Evolutionary conservation across 2,797 vertebrate species (phyloP), one percentile per base, ranked within the genome.

Genomic region (Monodelphis domestica): DNA sequence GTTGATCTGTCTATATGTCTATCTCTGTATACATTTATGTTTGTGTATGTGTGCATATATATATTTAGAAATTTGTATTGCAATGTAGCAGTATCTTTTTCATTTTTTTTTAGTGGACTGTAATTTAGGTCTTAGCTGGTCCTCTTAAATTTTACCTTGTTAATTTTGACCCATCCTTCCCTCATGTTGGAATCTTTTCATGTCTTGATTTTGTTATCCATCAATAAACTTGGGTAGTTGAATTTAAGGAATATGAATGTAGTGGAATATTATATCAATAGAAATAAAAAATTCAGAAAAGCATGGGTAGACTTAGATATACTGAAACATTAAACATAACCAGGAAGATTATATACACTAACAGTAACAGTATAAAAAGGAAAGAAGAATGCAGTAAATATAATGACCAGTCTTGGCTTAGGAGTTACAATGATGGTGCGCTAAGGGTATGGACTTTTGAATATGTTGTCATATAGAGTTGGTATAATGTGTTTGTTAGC

Each of bases 101-200:
- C n/a, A 38, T 38, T 70, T 28, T 38, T 70, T 28, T 70, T 70
- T 38, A 17, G 56, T 90, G 28, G 45, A n/a, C 88, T 90, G 94
- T 95, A 91, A 91, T 87, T 78, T 88, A 91, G 57, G 84, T 94
- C 88, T 90, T 84, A 55, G 93, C 50, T 84, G 54, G 93, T 45
- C 5, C n/a, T 91, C 95, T 94, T 90, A 59, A 50, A 87, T 95
- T 95, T 92, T 28, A 78, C 90, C 93, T 94, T 89, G 28, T 93
- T 90, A 93, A 29, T 94, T 55, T 94, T 92, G 54, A 93, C n/a
- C 14, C 33, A n/a, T 63, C 15, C 63, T 5, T 70, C 63, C 63
- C 17, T 70, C n/a, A 38, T 70, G 63, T 38, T 70, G 63, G 17
- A 6, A 21, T 38, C 17, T 70, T 24, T 70, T 70, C 38, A 15